Conservation (phyloP, 2,888 invertebrate genomes). For the Phorcus lineatus region DNA sequence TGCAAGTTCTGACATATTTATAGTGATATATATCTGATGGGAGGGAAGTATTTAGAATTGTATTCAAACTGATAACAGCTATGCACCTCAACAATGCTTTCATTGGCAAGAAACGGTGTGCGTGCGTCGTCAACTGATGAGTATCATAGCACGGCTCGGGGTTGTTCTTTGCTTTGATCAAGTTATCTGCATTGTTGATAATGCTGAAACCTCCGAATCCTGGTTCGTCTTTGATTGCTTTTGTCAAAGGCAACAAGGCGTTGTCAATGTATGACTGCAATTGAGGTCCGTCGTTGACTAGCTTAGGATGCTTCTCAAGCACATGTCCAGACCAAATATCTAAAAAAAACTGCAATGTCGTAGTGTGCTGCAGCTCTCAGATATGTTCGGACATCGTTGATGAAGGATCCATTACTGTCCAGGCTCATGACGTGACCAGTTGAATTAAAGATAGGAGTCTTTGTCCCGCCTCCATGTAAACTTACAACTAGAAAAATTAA, state of each 20-base stretch:
- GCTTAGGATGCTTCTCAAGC: neutral
- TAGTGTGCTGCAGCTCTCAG: constrained; percentile 42
- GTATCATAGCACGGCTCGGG: constrained; percentile 51
- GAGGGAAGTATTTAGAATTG: too few relatives aligned
- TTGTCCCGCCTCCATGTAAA: constrained; percentile 48
- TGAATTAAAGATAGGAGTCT: constrained; percentile 44
- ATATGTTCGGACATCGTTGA: constrained; percentile 44
- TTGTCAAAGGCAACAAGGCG: constrained; percentile 49
- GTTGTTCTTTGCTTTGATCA: constrained; percentile 28
- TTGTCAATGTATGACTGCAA: constrained; percentile 52
- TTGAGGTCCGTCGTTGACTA: constrained; percentile 45
- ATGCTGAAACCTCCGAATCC: constrained; percentile 56
- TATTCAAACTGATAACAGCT: too few relatives aligned
- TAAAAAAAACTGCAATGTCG: constrained; percentile 45
- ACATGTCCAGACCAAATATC: constrained; percentile 52
- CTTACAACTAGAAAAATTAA: constrained; percentile 49
- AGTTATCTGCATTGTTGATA: constrained; percentile 53
- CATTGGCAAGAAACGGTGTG: too few relatives aligned
- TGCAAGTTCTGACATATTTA: too few relatives aligned
- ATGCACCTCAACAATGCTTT: too few relatives aligned
- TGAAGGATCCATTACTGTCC: constrained; percentile 43
- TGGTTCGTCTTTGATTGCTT: constrained; percentile 45
- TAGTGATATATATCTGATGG: too few relatives aligned
- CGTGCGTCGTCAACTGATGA: neutral
- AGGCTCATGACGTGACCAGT: constrained; percentile 46